A percentile compares a stretch with the other conserved stretches of the same genome.
phyloP scores from a whole-genome alignment of 2,797 vertebrate species.

The Antennarius maculatus region DNA sequence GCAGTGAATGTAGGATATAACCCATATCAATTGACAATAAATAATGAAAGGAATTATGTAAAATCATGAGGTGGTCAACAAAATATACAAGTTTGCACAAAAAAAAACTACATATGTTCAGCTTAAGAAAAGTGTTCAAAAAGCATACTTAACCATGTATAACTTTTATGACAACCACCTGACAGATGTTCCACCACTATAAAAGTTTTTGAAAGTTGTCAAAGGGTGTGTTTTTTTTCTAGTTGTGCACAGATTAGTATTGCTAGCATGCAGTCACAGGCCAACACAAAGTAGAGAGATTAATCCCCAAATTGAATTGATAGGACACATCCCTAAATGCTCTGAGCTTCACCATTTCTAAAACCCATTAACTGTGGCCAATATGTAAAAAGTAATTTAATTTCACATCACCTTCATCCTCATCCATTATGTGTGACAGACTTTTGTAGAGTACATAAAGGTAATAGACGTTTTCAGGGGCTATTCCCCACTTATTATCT shows the following conservation, averaged over 20 bases:
- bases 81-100: conserved; percentile 32
- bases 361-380: conserved; percentile 77
- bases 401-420: conserved; percentile 70
- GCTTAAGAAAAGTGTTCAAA: conserved; percentile 68
- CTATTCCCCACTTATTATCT: conserved; percentile 81
- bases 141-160: conserved; percentile 74
- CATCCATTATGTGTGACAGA: conserved; percentile 80
- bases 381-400: conserved; percentile 76
- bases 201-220: conserved; percentile 78
- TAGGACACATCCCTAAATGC: conserved; percentile 72
- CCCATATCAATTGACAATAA: not conserved
- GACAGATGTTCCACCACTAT: conserved; percentile 80
- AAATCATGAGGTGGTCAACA: not conserved
- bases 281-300: conserved; percentile 72
- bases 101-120: conserved; percentile 26
- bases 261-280: conserved; percentile 63
- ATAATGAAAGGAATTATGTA: not conserved
- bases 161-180: conserved; percentile 75
- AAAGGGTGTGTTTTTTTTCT: conserved; percentile 59
- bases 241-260: conserved; percentile 76
- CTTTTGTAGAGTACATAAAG: conserved; percentile 74
- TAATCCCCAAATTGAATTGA: conserved; percentile 72
- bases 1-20: not conserved
- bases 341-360: conserved; percentile 60
- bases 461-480: conserved; percentile 80